Conservation (phyloP, 2,113 vertebrate genomes). For the Emberiza fucata region DNA sequence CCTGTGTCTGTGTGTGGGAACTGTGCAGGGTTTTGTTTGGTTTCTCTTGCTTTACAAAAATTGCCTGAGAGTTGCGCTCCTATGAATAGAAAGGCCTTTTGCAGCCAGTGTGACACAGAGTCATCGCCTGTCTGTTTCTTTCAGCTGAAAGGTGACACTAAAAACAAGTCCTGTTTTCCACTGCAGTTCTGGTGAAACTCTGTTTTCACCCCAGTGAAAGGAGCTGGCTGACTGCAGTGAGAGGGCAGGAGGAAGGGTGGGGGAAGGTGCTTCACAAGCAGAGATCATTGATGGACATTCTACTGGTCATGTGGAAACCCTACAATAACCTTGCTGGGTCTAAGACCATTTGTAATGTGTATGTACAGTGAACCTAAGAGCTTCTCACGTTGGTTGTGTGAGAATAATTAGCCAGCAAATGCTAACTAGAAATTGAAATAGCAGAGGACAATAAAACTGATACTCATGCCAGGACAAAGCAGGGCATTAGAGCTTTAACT, state of each 20-base stretch:
- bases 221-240: background rate
- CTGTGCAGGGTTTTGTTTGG: background rate
- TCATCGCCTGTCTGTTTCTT: background rate
- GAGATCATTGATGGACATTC: background rate
- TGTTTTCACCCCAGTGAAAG: background rate
- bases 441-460: background rate
- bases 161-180: background rate
- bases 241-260: background rate
- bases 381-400: background rate
- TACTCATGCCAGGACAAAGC: background rate
- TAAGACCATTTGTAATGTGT: background rate
- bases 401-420: background rate
- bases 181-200: background rate
- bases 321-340: background rate
- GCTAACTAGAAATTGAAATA: background rate
- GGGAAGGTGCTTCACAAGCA: background rate
- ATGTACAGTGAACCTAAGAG: background rate
- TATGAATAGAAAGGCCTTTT: background rate
- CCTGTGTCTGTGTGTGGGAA: background rate
- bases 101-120: background rate
- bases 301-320: background rate
- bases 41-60: constrained; percentile 14
- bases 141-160: background rate
- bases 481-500: background rate
- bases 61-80: background rate